These are phyloP conservation scores for Dione juno DNA, from an alignment of 2,888 invertebrate species.

Conservation along the genomic window DNA sequence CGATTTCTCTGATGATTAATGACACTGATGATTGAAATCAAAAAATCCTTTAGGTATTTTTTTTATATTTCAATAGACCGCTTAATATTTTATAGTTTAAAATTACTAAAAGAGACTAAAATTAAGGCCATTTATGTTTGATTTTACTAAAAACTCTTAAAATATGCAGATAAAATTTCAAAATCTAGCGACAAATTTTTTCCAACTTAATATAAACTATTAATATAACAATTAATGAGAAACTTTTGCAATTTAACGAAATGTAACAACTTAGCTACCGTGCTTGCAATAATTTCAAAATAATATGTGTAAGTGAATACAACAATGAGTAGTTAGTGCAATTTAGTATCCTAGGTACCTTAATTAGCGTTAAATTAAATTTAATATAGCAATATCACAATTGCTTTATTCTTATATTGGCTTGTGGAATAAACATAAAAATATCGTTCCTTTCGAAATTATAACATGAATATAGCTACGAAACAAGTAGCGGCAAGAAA, in stretches of 20 bases:
- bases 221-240: background rate
- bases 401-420: background rate
- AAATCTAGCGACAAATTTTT: background rate
- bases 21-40: no score
- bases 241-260: conserved; percentile 9
- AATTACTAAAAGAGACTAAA: no score
- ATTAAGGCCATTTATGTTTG: background rate
- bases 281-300: conserved; percentile 6
- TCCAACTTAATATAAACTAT: background rate
- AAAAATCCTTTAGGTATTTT: no score
- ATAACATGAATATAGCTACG: background rate
- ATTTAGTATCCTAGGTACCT: background rate
- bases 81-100: no score
- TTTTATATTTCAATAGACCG: no score
- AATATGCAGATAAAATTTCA: background rate
- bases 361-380: background rate
- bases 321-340: conserved; percentile 19
- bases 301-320: conserved; percentile 3
- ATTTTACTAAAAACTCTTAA: background rate
- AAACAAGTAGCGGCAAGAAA: conserved; percentile 6
- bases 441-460: no score
- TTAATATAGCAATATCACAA: no score
- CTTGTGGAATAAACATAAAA: no score
- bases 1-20: no score
- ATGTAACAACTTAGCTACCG: background rate